Base-by-base conservation (phyloP, 1,140 invertebrate species). In the Drosophila varians region DNA sequence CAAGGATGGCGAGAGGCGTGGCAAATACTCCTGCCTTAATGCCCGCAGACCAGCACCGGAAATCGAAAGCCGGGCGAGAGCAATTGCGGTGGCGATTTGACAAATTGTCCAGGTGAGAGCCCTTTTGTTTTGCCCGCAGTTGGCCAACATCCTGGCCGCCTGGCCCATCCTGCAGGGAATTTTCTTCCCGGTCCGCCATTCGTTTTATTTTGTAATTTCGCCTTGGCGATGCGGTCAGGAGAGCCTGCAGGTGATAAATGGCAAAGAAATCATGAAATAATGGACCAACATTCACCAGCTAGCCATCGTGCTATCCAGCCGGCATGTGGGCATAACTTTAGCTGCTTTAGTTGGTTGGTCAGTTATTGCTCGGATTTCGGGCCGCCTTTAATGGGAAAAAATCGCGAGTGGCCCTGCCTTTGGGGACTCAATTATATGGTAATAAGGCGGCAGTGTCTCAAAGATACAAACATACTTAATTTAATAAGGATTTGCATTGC, bases 1-100 rank as follows among this genome's bases (percentile, higher is more conserved):
- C 0, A 8, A 18, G 36, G 36, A 18, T 42, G 38, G 16, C n/a
- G 8, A 42, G 16, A n/a, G 61, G 76, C 7, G 36, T 8, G 71
- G 42, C 47, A 68, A 69, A 73, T 64, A 49, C 55, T 21, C 43
- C 58, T 46, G 36, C 64, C 74, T 57, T 64, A 74, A 77, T 78
- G 52, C 52, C 61, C 26, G 9, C 7, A 12, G 23, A 43, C 48
- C 40, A 43, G 12, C 18, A 62, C 40, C 31, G 26, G 49, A 72
- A 87, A 65, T 87, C 76, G 74, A 79, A 16, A 76, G 68, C 61
- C 76, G 51, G 62, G 47, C 62, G 53, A 45, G 58, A 76, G 72
- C 77, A 80, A 87, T 86, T 87, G 82, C 79, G 82, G 82, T 77
- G 82, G 77, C 82, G 77, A 87, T 87, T 87, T 87, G 82, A 87